Evolutionary conservation across 2,888 invertebrate genomes (phyloP).

Genomic region (Lasioglossum oenotherae): DNA sequence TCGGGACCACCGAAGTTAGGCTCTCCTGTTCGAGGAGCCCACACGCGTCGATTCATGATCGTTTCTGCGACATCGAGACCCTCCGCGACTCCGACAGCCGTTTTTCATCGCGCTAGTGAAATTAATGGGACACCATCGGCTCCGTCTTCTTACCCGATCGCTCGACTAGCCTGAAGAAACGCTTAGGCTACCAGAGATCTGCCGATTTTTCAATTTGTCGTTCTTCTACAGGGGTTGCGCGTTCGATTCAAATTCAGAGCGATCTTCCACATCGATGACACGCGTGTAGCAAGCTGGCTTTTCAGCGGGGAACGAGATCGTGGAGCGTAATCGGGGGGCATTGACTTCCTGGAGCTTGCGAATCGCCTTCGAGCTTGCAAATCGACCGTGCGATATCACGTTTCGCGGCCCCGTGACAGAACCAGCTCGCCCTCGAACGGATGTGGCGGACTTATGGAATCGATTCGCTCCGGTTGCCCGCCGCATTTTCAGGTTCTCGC

Average conservation of each 20-base stretch:
- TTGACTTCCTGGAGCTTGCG: slow-evolving; percentile 58
- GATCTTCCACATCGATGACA: slow-evolving; percentile 15
- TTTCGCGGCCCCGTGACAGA: slow-evolving; percentile 44
- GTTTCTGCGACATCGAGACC: background rate
- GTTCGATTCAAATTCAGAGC: background rate
- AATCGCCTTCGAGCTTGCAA: slow-evolving; percentile 57
- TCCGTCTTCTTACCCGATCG: background rate
- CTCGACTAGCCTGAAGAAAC: background rate
- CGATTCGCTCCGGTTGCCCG: slow-evolving; percentile 17
- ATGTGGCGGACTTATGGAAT: slow-evolving; percentile 20
- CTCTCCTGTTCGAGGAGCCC: slow-evolving; percentile 7
- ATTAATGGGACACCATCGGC: background rate
- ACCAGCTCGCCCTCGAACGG: slow-evolving; percentile 29
- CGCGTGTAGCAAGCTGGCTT: background rate
- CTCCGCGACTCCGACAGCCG: background rate
- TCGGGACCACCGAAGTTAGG: slow-evolving; percentile 47
- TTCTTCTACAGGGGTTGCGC: background rate
- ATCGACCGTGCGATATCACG: slow-evolving; percentile 58
- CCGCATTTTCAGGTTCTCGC: background rate
- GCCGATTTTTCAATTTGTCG: background rate
- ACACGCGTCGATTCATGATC: slow-evolving; percentile 28
- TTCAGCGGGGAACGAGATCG: slow-evolving; percentile 35
- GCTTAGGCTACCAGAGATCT: background rate
- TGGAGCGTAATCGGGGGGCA: slow-evolving; percentile 54
- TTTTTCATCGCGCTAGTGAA: background rate